A percentile compares a stretch with the other conserved stretches of the same genome.
These are phyloP conservation scores for Petromus typicus DNA, from an alignment of 2,113 vertebrate species.

Conservation along the genomic window DNA sequence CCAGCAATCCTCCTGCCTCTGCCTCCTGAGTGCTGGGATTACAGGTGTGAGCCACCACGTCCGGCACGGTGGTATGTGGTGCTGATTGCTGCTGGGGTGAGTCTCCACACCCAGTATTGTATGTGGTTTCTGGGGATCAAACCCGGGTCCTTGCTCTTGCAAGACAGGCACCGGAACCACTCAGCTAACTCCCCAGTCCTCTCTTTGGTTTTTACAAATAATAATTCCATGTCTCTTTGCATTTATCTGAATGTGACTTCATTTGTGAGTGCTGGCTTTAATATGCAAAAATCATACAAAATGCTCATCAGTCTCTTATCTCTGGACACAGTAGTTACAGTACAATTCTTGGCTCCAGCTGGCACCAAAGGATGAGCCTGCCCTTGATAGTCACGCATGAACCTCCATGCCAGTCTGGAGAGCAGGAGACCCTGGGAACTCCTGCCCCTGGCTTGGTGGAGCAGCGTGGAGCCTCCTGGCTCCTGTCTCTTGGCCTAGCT, in stretches of 20 bases:
- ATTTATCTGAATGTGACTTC: slow-evolving; percentile 30
- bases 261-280: background rate
- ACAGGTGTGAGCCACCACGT: too few species aligned
- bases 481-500: background rate
- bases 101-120: too few species aligned
- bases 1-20: too few species aligned
- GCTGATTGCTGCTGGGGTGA: too few species aligned
- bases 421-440: background rate
- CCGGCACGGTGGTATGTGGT: too few species aligned
- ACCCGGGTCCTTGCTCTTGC: too few species aligned
- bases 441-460: background rate
- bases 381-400: background rate
- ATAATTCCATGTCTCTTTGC: slow-evolving; percentile 3
- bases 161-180: too few species aligned
- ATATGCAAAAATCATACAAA: slow-evolving; percentile 14
- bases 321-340: background rate
- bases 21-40: too few species aligned
- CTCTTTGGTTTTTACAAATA: slow-evolving; percentile 27
- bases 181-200: too few species aligned
- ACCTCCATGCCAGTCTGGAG: background rate
- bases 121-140: too few species aligned
- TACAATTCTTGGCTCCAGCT: background rate
- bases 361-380: background rate
- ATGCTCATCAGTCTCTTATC: background rate
- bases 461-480: background rate